A percentile compares a stretch with the other conserved stretches of the same genome.
Conservation (phyloP, 1,140 invertebrate species). For the Nymphalis io region DNA sequence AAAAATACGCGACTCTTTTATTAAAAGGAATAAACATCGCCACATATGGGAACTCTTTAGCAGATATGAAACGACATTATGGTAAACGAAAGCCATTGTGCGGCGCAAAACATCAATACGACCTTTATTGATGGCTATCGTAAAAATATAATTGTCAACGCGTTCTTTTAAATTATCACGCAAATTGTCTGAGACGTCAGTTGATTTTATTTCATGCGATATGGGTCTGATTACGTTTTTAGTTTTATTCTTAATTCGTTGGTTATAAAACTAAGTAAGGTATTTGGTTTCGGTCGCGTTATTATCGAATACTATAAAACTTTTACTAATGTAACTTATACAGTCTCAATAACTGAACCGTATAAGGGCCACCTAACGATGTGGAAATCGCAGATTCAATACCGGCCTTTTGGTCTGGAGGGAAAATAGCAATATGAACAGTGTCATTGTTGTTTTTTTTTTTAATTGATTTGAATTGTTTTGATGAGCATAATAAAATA, state of each 20-base stretch:
- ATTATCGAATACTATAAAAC: background rate
- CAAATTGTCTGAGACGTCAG: background rate
- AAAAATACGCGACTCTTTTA: background rate
- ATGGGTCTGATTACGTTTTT: conserved; percentile 5
- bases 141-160: conserved; percentile 40
- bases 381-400: too few relatives aligned
- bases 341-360: too few relatives aligned
- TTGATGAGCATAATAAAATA: too few relatives aligned
- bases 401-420: too few relatives aligned
- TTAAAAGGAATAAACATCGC: conserved; percentile 9
- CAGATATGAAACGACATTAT: background rate
- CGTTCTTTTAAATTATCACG: conserved; percentile 6
- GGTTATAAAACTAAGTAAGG: background rate
- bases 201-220: conserved; percentile 6
- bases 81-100: background rate
- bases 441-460: too few relatives aligned
- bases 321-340: too few relatives aligned
- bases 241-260: conserved; percentile 2
- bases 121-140: conserved; percentile 16
- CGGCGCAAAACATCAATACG: conserved; percentile 9
- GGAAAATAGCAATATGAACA: too few relatives aligned
- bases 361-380: too few relatives aligned
- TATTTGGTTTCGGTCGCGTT: background rate
- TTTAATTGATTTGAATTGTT: too few relatives aligned
- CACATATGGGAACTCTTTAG: background rate